A percentile compares a stretch with the other conserved stretches of the same genome.
phyloP scores from a whole-genome alignment of 1,140 invertebrate genomes.

The Propsilocerus akamusi region DNA sequence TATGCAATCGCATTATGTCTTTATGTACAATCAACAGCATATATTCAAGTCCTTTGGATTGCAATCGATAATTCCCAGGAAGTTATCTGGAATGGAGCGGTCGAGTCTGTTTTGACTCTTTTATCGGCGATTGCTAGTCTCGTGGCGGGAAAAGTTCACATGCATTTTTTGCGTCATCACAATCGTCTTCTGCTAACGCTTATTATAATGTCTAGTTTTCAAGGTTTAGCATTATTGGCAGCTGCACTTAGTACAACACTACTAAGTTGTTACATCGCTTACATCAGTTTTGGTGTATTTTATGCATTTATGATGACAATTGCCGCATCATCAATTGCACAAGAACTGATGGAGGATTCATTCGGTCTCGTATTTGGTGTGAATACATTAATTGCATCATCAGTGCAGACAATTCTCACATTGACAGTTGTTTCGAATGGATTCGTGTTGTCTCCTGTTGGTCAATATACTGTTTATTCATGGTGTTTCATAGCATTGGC shows the following conservation, averaged over 20 bases:
- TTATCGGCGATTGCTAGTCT: background rate
- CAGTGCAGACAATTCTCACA: constrained; percentile 60
- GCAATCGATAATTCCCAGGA: constrained; percentile 11
- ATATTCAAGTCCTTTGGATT: constrained; percentile 45
- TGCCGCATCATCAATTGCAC: constrained; percentile 58
- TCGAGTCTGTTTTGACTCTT: background rate
- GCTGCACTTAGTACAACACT: constrained; percentile 33
- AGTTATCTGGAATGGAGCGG: background rate
- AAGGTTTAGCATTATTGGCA: constrained; percentile 43
- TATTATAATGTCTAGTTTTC: constrained; percentile 30
- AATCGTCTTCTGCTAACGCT: constrained; percentile 12
- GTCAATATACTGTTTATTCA: constrained; percentile 28
- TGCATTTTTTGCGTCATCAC: constrained; percentile 13
- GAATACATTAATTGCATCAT: constrained; percentile 65
- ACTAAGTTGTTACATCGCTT: constrained; percentile 54
- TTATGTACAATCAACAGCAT: constrained; percentile 41
- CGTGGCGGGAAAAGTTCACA: constrained; percentile 5
- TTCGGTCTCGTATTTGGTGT: constrained; percentile 81
- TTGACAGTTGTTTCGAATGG: constrained; percentile 36
- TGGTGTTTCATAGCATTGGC: too few species aligned
- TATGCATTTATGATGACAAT: constrained; percentile 71
- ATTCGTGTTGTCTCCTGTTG: constrained; percentile 20
- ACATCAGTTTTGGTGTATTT: constrained; percentile 54
- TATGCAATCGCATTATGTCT: constrained; percentile 48
- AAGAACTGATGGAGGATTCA: constrained; percentile 55